These are phyloP conservation scores for Hyphantria cunea DNA, from an alignment of 1,140 invertebrate genomes.

Conservation along the genomic window DNA sequence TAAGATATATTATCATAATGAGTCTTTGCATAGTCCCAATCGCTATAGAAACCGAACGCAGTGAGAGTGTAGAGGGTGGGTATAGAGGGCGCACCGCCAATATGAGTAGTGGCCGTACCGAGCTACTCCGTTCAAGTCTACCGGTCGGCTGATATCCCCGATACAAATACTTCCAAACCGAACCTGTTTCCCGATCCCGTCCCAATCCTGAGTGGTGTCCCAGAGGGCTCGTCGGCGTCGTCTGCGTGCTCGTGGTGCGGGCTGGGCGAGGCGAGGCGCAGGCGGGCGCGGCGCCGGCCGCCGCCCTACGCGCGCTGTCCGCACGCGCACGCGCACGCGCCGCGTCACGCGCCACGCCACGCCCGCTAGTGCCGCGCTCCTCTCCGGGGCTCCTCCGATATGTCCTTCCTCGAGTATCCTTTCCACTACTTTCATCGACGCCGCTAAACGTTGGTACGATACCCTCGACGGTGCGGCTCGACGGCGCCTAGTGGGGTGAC, in stretches of 20 bases:
- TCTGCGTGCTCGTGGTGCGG: conserved; percentile 18
- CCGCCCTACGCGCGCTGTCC: not conserved
- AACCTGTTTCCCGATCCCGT: not conserved
- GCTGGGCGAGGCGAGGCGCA: not conserved
- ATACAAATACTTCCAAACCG: not conserved
- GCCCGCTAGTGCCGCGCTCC: not conserved
- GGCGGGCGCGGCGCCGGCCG: not conserved
- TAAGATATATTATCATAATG: too few species aligned
- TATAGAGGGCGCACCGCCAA: too few species aligned
- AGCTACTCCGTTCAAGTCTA: too few species aligned
- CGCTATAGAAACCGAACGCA: too few species aligned
- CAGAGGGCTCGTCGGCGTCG: conserved; percentile 22
- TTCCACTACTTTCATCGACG: not conserved
- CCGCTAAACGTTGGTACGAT: not conserved
- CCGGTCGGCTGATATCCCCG: too few species aligned
- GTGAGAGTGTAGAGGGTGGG: too few species aligned
- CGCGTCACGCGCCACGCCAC: conserved; percentile 8
- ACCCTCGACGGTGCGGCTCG: not conserved
- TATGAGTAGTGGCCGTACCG: not conserved
- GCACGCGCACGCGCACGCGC: conserved; percentile 6
- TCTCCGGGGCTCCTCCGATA: not conserved
- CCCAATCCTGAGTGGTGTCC: conserved; percentile 7
- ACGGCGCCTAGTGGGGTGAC: too few species aligned
- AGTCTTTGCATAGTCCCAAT: too few species aligned
- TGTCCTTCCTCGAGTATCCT: not conserved